Base-by-base conservation (phyloP, 2,888 invertebrate genomes). In the Eupithecia subumbrata region DNA sequence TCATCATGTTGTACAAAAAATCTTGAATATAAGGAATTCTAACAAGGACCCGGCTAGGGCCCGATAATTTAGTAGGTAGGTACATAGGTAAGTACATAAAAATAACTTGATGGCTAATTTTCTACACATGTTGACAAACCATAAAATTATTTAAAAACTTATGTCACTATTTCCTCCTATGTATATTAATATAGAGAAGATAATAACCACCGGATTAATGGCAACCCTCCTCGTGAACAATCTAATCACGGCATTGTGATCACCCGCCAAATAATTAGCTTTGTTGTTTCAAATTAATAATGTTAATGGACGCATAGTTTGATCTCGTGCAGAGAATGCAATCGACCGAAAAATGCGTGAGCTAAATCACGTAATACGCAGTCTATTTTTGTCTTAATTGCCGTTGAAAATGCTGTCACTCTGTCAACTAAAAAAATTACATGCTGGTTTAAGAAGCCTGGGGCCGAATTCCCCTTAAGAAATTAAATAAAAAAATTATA, bases 241-340 rank as follows among this genome's bases (percentile, higher is more conserved):
- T 82, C 82, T 86, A 87, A 85, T 86, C 85, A 86, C 79, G 73
- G 77, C 80, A 82, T 82, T 82, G 82, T 82, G 83, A 83, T 80
- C 74, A 74, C 81, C 81, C 78, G 80, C 78, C 82, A 82, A 80
- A 84, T 87, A 86, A 87, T 87, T 84, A 84, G 85, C 85, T 86
- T 85, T 85, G 86, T 85, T 84, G 81, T 82, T 80, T 77, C 81
- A 82, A 85, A 89, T 88, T 88, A 88, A 86, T 87, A 81, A 82
- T 83, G 83, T 81, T 86, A 85, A 83, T 84, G 81, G 80, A 79
- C 77, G 76, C 66, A 80, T 75, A 76, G 73, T 37, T 66, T 67
- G 64, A 40, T 56, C 30, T 22, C 34, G 73, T 52, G 68, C 71
- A 72, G 11, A 72, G 64, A 64, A 72, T 40, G 52, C 69, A 56